Evolutionary conservation across 2,113 vertebrate species (phyloP).

Genomic region (Aptenodytes forsteri): DNA sequence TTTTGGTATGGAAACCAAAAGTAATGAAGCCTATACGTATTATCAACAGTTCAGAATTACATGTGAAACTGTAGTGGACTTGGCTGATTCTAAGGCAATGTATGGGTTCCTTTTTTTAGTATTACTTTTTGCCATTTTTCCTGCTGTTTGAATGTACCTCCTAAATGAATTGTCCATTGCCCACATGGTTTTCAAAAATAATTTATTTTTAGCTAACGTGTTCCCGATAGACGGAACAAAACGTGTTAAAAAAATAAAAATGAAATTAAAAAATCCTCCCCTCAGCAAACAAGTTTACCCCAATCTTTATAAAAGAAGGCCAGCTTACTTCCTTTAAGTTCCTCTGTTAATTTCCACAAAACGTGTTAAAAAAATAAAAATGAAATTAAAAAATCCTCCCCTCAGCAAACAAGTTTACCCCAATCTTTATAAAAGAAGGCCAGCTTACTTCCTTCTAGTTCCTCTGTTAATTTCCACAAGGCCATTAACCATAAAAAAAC

Average conservation of each 20-base stretch:
- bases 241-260: neutral
- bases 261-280: neutral
- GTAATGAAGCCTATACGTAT: neutral
- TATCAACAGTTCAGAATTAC: neutral
- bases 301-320: neutral
- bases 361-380: neutral
- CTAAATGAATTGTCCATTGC: neutral
- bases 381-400: neutral
- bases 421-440: neutral
- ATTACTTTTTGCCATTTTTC: neutral
- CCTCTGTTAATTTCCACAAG: neutral
- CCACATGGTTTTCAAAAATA: constrained; percentile 76
- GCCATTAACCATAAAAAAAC: neutral
- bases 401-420: neutral
- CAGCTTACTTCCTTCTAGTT: neutral
- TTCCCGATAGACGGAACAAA: constrained; percentile 76
- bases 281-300: neutral
- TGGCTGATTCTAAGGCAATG: neutral
- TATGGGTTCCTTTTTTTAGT: neutral
- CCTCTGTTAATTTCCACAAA: neutral
- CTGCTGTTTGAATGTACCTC: neutral
- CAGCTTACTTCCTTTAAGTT: neutral
- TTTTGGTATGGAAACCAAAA: neutral
- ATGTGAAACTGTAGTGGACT: neutral
- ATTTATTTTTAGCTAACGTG: constrained; percentile 77